A percentile compares a stretch with the other conserved stretches of the same genome.
These are phyloP conservation scores for Clarias batrachus DNA, from an alignment of 2,113 vertebrate genomes.

Conservation along the genomic window DNA sequence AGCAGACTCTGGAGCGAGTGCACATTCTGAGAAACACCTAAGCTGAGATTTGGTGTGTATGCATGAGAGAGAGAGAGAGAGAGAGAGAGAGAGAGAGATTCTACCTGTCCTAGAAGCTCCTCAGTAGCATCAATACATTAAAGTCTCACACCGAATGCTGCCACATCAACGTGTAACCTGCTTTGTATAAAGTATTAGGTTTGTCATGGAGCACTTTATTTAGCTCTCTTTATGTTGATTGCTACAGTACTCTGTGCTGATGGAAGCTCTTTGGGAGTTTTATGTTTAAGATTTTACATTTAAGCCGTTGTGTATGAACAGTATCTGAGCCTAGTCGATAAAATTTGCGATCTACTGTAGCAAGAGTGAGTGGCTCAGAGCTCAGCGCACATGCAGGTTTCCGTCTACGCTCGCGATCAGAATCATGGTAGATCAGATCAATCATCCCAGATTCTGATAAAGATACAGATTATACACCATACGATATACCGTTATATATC, in stretches of 20 bases:
- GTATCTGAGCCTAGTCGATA: neutral
- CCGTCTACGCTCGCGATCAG: too few species aligned
- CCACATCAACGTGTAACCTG: neutral
- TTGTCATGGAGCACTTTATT: neutral
- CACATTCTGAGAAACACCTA: neutral
- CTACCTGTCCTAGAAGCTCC: neutral
- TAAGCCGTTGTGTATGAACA: neutral
- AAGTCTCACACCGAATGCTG: neutral
- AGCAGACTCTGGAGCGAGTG: conserved; percentile 17
- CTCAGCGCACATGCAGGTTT: neutral
- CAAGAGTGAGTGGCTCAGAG: neutral
- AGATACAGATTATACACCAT: too few species aligned
- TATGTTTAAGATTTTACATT: neutral
- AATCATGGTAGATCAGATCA: too few species aligned
- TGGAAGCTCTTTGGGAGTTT: neutral
- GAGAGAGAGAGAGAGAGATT: neutral
- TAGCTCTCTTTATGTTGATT: neutral
- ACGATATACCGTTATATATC: neutral
- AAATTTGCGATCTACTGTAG: neutral
- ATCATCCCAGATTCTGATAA: too few species aligned
- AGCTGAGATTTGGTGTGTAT: conserved; percentile 25
- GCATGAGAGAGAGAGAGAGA: neutral
- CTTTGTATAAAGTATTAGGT: neutral
- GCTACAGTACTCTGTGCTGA: neutral
- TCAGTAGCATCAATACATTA: neutral